These are phyloP conservation scores for Rhorus exstirpatorius DNA, from an alignment of 2,888 invertebrate species.

Conservation along the genomic window DNA sequence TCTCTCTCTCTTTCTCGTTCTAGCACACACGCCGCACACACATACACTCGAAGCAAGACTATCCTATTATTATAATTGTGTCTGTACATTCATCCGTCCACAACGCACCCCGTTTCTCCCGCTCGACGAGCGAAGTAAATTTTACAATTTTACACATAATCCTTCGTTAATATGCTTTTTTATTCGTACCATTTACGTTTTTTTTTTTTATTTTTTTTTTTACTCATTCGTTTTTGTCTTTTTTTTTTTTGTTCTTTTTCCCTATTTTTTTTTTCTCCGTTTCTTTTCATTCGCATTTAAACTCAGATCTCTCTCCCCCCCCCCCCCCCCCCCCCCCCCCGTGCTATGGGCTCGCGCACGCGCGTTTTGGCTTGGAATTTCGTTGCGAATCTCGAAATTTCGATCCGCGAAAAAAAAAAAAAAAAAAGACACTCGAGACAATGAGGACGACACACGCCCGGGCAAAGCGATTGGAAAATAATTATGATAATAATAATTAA, in stretches of 20 bases:
- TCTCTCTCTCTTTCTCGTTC: conserved; percentile 47
- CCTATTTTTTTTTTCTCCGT: no score
- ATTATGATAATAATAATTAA: conserved; percentile 62
- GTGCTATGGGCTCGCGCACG: neutral
- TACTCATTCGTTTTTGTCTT: conserved; percentile 22
- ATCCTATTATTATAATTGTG: conserved; percentile 57
- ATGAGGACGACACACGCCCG: conserved; percentile 28
- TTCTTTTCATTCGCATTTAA: no score
- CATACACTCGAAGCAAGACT: conserved; percentile 34
- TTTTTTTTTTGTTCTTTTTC: conserved; percentile 16
- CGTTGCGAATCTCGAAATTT: neutral
- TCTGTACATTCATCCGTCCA: conserved; percentile 69
- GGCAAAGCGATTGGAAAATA: conserved; percentile 58
- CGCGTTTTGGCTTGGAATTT: conserved; percentile 16
- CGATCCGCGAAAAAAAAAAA: no score
- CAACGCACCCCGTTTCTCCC: conserved; percentile 76
- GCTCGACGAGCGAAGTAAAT: conserved; percentile 75
- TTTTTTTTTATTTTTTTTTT: conserved; percentile 8
- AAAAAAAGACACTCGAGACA: conserved; percentile 49
- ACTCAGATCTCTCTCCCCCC: no score
- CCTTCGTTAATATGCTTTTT: conserved; percentile 50
- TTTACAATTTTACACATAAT: conserved; percentile 84
- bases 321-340: neutral
- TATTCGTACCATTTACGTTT: conserved; percentile 38
- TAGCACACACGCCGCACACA: conserved; percentile 19